Evolutionary conservation across 2,797 vertebrate genomes (phyloP), one percentile per base, ranked within the genome.

Genomic region (Mionectes olivaceus): DNA sequence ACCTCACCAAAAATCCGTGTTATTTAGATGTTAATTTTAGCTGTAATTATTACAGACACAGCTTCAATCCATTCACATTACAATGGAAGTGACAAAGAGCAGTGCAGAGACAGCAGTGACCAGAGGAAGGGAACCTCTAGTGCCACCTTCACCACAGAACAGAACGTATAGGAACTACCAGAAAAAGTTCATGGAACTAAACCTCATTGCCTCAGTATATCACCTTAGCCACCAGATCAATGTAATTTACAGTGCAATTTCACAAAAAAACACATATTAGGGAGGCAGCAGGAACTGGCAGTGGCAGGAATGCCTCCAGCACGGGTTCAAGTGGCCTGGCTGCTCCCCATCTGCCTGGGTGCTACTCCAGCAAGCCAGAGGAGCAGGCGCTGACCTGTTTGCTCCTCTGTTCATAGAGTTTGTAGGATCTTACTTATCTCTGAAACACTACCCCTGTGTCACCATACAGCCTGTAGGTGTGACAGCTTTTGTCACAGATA

Each of bases 331-430:
- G 25, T 10, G 17, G 16, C 9, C 39, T 8, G 24, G 24, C 60
- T 39, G 46, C 46, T 60, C 28, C 46, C 22, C 47, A 22, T 23
- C 35, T 11, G 10, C 5, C 39, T 19, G 17, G 57, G 5, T 14
- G 25, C 19, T 16, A 4, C 59, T 19, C 6, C 32, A 35, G n/a
- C 14, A 60, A 33, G 32, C 25, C 19, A 1, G 41, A 35, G 4
- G 9, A 46, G 4, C 1, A 10, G 13, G 18, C 32, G 41, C 5
- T 0, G 0, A 19, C 5, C 33, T 11, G 5, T 28, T 60, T 33
- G 27, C 33, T 83, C 24, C 59, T 64, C 37, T 56, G 50, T 55
- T 75, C 25, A 55, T 1, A 0, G 46, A 64, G 32, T 53, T 65
- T 19, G 9, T 6, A 64, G 61, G 19, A 39, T 21, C 44, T 59